A percentile compares a stretch with the other conserved stretches of the same genome.
Conservation (phyloP, 2,797 vertebrate species). For the Anas acuta region DNA sequence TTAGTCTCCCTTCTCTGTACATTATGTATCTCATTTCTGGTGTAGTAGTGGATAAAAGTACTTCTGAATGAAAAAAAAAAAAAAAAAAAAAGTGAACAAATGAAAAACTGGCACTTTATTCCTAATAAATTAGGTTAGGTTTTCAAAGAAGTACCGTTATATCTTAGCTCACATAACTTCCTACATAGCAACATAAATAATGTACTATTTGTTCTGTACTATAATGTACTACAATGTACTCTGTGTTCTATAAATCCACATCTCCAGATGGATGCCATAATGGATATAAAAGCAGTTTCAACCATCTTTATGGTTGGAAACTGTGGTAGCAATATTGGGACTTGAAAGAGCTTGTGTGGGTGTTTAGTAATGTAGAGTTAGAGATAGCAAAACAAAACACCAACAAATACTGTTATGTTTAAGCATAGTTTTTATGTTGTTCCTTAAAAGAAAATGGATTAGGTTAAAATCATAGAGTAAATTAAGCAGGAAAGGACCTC, state of each 20-base stretch:
- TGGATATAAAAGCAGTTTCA: background rate
- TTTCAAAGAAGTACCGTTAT: background rate
- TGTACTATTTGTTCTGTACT: background rate
- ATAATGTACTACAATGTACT: background rate
- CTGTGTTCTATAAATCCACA: background rate
- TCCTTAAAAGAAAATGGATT: background rate
- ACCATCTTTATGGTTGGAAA: background rate
- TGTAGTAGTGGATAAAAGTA: background rate
- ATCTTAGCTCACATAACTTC: background rate
- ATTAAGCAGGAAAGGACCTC: background rate
- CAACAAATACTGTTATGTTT: background rate
- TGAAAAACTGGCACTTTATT: background rate
- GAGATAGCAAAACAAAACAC: background rate
- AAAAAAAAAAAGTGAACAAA: background rate
- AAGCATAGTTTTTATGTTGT: background rate
- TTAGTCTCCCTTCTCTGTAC: background rate
- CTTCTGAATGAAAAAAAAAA: background rate
- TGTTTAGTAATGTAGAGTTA: background rate
- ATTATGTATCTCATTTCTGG: background rate
- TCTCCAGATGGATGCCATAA: background rate
- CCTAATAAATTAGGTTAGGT: background rate
- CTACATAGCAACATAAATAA: background rate
- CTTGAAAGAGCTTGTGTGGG: background rate
- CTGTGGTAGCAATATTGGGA: background rate
- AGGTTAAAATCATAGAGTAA: background rate